Base-by-base conservation (phyloP, 2,797 vertebrate species). In the Pagetopsis macropterus region DNA sequence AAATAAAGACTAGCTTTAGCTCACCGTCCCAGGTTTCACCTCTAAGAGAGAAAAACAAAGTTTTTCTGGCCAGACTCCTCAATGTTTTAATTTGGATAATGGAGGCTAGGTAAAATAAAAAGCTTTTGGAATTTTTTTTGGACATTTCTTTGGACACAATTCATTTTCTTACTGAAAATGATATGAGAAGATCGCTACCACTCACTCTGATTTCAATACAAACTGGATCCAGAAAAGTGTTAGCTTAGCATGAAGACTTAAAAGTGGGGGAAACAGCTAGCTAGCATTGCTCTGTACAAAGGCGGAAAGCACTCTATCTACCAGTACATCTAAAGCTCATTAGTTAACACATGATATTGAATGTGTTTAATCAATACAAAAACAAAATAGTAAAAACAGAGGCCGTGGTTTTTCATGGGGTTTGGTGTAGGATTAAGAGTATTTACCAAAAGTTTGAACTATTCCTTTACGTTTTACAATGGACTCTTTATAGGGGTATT, bases 21-120 rank as follows among this genome's bases (percentile, higher is more conserved):
- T 90, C 85, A 88, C 83, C 46, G 76, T 85, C 83, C 84, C 86
- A 87, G 52, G 41, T 80, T 54, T 80, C 44, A 68, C 41, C 50
- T 86, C 51, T n/a, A n/a, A 3, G 69, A 51, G 49, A 48, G 41
- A 46, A 41, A 27, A 41, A 63, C 0, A 9, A 27, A 23, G 27
- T 55, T 72, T 86, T 89, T 90, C 85, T 90, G 86, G 82, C 82
- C 90, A 77, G 62, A 88, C 76, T 59, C 19, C 81, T 82, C 83
- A 81, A 3, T 43, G 11, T 70, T 63, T 84, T 23, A 71, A 4
- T 76, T 31, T 57, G 23, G 7, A 50, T n/a, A 40, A 37, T 10
- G 15, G 6, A 63, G 2, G 10, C 3, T 37, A 12, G 2, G 33
- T 9, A 60, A 14, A 19, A 52, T 5, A 41, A 57, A 27, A 19